Base-by-base conservation (phyloP, 37 sponge, comb jelly and placozoan species). In the Cladorhizidae sp. region DNA sequence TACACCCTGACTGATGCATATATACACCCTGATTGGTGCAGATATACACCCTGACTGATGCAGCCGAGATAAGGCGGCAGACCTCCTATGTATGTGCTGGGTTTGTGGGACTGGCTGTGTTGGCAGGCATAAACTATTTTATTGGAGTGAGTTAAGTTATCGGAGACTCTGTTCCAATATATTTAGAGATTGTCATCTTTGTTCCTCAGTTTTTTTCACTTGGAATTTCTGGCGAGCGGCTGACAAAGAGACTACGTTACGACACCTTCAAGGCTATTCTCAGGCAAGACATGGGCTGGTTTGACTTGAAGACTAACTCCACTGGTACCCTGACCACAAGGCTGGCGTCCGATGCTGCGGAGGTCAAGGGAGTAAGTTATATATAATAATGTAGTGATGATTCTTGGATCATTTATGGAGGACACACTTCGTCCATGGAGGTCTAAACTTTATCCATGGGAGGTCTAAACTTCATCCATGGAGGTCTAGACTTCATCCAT, bases 271-370 rank as follows among this genome's bases (percentile, higher is more conserved):
- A 91, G 68, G 80, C 92, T 55, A 91, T 94, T 68, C 42, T 94
- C 38, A 64, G 87, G 70, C 94, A 91, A 73, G 90, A 97, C 29
- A 86, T 94, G 3, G 76, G 67, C 20, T 97, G 89, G 93, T 97
- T 87, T 87, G 98, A 97, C 57, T 58, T 69, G 12, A 79, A 68
- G 38, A 36, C 42, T 1, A 82, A 94, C 64, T 70, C 88, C 29
- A 92, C 95, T 40, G 98, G 98, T 8, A 83, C 90, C 11, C 84
- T 97, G 21, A 80, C 95, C 23, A 87, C 90, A 6, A 36, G 95
- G 32, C 83, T 97, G 32, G 96, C 98, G 21, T 78, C 81, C 15
- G 98, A 97, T 94, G 95, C 95, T 7, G 80, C 93, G 0, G 91
- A 83, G 75, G 93, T 97, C 21, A 94, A 97, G 72, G 98, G 98